Percentiles rank a stretch among this genome's conserved stretches.
Evolutionary conservation across 2,797 vertebrate species (phyloP).

Genomic region (Acrossocheilus wenchowensis): DNA sequence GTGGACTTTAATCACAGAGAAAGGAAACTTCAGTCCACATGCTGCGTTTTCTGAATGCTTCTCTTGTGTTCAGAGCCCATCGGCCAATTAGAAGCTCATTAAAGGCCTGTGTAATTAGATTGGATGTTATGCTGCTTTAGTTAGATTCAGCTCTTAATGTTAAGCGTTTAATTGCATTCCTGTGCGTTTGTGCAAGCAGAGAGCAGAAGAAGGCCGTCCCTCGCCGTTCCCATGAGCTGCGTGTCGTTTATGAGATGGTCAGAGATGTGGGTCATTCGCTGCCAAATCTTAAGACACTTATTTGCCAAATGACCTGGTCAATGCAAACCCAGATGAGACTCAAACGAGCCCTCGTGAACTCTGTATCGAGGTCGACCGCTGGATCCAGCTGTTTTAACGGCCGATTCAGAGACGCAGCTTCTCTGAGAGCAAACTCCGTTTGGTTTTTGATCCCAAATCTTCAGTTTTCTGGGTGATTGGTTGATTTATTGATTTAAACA

Average conservation of each 20-base stretch:
- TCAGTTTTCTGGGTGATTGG: too few species aligned
- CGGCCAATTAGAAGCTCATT: constrained; percentile 74
- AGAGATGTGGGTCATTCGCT: constrained; percentile 5
- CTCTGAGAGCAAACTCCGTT: too few species aligned
- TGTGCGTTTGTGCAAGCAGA: constrained; percentile 53
- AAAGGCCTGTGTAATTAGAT: constrained; percentile 78
- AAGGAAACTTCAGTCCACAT: constrained; percentile 70
- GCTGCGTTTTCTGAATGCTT: constrained; percentile 68
- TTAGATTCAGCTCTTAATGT: constrained; percentile 75
- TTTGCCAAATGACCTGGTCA: not conserved
- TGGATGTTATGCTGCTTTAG: constrained; percentile 75
- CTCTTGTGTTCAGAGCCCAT: constrained; percentile 70
- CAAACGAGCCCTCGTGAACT: not conserved
- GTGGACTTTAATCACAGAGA: constrained; percentile 76
- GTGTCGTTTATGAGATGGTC: not conserved
- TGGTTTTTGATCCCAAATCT: too few species aligned
- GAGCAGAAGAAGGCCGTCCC: constrained; percentile 59
- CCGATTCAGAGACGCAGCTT: too few species aligned
- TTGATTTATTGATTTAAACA: too few species aligned
- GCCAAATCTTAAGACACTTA: constrained; percentile 36
- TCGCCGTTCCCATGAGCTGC: constrained; percentile 20
- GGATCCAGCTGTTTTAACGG: not conserved
- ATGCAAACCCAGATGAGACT: not conserved
- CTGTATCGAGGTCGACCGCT: not conserved
- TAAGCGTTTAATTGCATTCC: constrained; percentile 77